Evolutionary conservation across 2,888 invertebrate species (phyloP).

Genomic region (Dermolepida albohirtum): DNA sequence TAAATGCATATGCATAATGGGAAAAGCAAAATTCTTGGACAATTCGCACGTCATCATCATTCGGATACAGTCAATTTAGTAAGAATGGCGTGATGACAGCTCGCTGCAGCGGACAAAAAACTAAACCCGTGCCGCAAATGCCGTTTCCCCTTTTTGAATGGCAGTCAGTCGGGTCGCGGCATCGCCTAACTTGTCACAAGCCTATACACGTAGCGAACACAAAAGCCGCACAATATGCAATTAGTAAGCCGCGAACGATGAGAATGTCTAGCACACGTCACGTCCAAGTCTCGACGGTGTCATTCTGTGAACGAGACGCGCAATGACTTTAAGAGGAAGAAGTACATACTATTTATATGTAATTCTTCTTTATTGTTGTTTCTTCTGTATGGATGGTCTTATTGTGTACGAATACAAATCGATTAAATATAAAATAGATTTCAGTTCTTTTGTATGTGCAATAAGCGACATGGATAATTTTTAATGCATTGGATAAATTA

Average conservation of each 20-base stretch:
- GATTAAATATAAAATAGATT: too few relatives aligned
- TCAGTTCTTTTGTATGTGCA: too few relatives aligned
- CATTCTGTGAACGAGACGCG: conserved; percentile 42
- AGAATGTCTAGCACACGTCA: conserved; percentile 43
- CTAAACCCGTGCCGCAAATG: conserved; percentile 29
- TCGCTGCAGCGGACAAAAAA: conserved; percentile 24
- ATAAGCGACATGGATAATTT: too few relatives aligned
- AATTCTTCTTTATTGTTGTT: too few relatives aligned
- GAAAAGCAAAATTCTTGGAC: conserved; percentile 19
- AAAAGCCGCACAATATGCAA: conserved; percentile 47
- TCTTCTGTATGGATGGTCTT: too few relatives aligned
- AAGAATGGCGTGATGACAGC: conserved; percentile 30
- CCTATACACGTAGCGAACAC: conserved; percentile 40
- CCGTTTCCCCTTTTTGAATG: conserved; percentile 36
- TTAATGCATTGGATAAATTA: too few relatives aligned
- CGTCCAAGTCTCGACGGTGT: conserved; percentile 43
- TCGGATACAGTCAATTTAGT: conserved; percentile 22
- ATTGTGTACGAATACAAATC: too few relatives aligned
- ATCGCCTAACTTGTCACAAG: conserved; percentile 43
- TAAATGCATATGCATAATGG: background rate
- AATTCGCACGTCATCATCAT: conserved; percentile 30
- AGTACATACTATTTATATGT: too few relatives aligned
- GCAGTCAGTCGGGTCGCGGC: conserved; percentile 21
- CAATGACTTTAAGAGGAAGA: conserved; percentile 11
- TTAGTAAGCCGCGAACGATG: conserved; percentile 45